These are phyloP conservation scores for Palloptera scutellata DNA, from an alignment of 2,888 invertebrate genomes.

Conservation along the genomic window DNA sequence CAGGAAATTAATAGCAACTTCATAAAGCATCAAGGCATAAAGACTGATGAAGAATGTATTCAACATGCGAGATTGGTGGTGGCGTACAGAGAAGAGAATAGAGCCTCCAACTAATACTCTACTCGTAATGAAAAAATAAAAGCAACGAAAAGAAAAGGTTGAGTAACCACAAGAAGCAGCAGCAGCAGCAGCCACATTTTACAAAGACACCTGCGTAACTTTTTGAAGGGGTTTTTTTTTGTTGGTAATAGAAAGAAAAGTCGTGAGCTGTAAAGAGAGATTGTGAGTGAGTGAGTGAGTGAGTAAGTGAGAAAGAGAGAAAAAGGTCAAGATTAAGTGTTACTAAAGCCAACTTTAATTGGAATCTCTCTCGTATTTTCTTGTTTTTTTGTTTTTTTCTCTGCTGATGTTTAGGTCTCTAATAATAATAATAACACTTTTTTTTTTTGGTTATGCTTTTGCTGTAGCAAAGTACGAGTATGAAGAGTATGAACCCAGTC, in stretches of 20 bases:
- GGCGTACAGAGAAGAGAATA: background rate
- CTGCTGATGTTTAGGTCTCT: background rate
- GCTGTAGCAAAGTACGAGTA: background rate
- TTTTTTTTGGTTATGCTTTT: constrained; percentile 7
- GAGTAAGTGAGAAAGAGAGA: no score
- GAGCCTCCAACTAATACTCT: background rate
- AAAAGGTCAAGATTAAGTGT: constrained; percentile 31
- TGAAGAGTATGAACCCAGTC: background rate
- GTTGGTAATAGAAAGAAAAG: no score
- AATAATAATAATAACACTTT: background rate
- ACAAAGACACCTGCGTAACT: background rate
- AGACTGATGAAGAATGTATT: background rate
- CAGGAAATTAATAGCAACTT: constrained; percentile 35
- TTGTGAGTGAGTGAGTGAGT: no score
- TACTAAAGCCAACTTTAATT: constrained; percentile 34
- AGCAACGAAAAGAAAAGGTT: background rate
- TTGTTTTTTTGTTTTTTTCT: constrained; percentile 8
- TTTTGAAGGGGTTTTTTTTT: no score
- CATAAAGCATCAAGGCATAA: constrained; percentile 16
- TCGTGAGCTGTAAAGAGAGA: no score
- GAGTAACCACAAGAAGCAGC: constrained; percentile 15
- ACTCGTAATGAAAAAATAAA: no score
- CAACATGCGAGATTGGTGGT: no score
- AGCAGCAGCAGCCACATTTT: constrained; percentile 4
- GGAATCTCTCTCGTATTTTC: constrained; percentile 18